A percentile compares a stretch with the other conserved stretches of the same genome.
These are phyloP conservation scores for Istiophorus platypterus DNA, from an alignment of 2,113 vertebrate genomes.

Conservation along the genomic window DNA sequence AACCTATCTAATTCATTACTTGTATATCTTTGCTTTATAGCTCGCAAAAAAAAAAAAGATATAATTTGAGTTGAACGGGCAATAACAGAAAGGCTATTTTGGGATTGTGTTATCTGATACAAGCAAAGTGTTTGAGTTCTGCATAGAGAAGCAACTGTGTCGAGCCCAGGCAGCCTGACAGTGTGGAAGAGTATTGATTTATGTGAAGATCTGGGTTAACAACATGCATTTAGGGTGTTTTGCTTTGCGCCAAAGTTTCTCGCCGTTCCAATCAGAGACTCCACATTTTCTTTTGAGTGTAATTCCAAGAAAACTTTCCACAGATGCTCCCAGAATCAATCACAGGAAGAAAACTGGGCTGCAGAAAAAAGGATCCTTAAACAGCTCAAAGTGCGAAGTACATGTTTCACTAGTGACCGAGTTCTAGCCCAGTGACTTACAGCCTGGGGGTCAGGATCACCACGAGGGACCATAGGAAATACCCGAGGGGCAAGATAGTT, in stretches of 20 bases:
- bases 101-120: neutral
- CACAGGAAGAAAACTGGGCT: neutral
- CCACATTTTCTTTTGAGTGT: neutral
- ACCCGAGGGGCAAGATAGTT: neutral
- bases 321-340: constrained; percentile 8
- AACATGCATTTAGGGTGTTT: constrained; percentile 32
- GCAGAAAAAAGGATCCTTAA: neutral
- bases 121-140: constrained; percentile 2
- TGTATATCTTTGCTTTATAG: neutral
- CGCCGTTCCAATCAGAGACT: constrained; percentile 15
- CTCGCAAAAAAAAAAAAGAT: neutral
- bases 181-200: constrained; percentile 41
- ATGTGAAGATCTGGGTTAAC: constrained; percentile 44
- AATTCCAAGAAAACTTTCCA: constrained; percentile 14
- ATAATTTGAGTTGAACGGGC: neutral
- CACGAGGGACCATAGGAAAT: neutral
- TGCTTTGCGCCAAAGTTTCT: constrained; percentile 30
- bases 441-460: neutral
- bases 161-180: neutral
- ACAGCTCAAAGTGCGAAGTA: neutral
- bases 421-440: neutral
- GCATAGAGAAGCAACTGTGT: constrained; percentile 17
- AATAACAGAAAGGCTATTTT: neutral
- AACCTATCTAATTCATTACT: too few relatives aligned
- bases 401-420: neutral